A percentile compares a stretch with the other conserved stretches of the same genome.
Evolutionary conservation across 1,140 invertebrate genomes (phyloP).

Genomic region (Bombus pascuorum): DNA sequence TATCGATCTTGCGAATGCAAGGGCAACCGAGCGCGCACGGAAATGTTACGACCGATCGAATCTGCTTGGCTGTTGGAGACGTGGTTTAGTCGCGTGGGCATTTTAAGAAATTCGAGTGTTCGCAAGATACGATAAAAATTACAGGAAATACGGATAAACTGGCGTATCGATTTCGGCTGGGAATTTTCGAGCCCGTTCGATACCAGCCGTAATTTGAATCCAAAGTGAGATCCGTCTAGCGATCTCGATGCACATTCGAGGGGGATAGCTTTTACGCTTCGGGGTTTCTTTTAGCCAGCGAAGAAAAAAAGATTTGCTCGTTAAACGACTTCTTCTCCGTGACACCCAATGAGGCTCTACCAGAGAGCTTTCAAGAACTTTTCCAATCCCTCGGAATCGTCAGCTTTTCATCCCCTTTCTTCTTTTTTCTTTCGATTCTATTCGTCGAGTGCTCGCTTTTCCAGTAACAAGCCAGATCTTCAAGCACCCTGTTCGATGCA

Average conservation of each 20-base stretch:
- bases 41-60: too few relatives aligned
- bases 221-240: not conserved
- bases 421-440: not conserved
- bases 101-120: too few relatives aligned
- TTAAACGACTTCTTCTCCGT: conserved; percentile 42
- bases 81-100: too few relatives aligned
- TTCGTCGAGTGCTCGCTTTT: too few relatives aligned
- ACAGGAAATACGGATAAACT: too few relatives aligned
- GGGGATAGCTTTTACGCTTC: not conserved
- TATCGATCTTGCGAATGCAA: not conserved
- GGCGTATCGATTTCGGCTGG: too few relatives aligned
- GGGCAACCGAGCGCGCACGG: not conserved
- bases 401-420: not conserved
- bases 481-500: not conserved
- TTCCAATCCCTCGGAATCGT: conserved; percentile 21
- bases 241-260: conserved; percentile 7
- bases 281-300: not conserved
- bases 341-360: conserved; percentile 27
- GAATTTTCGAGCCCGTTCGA: conserved; percentile 10
- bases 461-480: not conserved
- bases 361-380: conserved; percentile 43
- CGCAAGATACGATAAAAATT: accelerated
- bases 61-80: too few relatives aligned
- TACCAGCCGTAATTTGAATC: not conserved
- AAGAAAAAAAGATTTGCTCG: conserved; percentile 38